phyloP scores from a whole-genome alignment of 2,113 vertebrate genomes.

The Jacana jacana region DNA sequence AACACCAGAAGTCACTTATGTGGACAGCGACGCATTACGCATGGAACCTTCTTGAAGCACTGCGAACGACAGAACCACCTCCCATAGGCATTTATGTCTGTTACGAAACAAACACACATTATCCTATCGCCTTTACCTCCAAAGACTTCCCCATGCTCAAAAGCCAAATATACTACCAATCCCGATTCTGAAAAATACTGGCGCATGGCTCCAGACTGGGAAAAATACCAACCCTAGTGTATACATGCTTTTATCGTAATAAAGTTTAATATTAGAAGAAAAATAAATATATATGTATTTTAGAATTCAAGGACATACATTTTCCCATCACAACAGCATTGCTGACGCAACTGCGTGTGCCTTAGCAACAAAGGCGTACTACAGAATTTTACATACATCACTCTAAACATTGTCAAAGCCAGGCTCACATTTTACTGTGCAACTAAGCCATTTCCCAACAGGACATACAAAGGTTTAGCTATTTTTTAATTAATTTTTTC shows the following conservation, averaged over 20 bases:
- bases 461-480: constrained; percentile 5
- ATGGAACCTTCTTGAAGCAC: constrained; percentile 45
- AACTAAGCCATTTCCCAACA: neutral
- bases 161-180: neutral
- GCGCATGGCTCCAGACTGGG: fast-evolving
- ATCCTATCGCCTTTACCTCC: neutral
- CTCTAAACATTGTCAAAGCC: constrained; percentile 25
- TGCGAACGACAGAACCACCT: neutral
- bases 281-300: neutral
- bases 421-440: neutral
- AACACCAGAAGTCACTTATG: neutral
- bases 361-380: constrained; percentile 57
- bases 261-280: neutral
- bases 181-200: fast-evolving
- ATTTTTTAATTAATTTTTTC: constrained; percentile 13
- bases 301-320: constrained; percentile 17
- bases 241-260: neutral
- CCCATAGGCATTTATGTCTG: neutral
- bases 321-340: constrained; percentile 12
- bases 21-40: neutral
- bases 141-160: neutral
- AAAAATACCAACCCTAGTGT: fast-evolving
- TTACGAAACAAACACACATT: neutral
- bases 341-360: neutral
- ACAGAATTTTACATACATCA: constrained; percentile 46